Percentiles rank a stretch among this genome's conserved stretches.
phyloP scores from a whole-genome alignment of 2,797 vertebrate species.

The Gymnoscopelus microlampas region DNA sequence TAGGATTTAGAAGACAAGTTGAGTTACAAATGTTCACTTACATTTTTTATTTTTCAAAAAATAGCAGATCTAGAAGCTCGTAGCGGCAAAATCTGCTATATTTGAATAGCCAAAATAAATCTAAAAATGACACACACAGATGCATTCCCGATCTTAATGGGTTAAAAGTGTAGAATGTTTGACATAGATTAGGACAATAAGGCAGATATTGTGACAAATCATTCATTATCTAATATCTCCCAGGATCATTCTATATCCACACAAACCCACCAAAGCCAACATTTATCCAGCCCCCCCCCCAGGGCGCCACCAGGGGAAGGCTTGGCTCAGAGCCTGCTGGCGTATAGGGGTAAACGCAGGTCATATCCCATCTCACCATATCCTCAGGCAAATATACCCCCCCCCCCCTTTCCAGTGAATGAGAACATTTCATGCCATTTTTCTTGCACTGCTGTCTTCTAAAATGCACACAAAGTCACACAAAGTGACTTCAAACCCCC shows the following conservation, averaged over 20 bases:
- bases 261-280: constrained; percentile 64
- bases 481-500: constrained; percentile 51
- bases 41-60: too few species aligned
- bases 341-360: constrained; percentile 51
- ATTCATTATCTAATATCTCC: constrained; percentile 60
- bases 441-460: constrained; percentile 26
- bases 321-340: constrained; percentile 46
- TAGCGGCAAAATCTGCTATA: too few species aligned
- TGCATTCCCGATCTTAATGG: too few species aligned
- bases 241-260: constrained; percentile 57
- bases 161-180: constrained; percentile 42
- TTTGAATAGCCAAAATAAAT: too few species aligned
- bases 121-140: too few species aligned
- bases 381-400: constrained; percentile 56
- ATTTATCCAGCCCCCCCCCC: constrained; percentile 68
- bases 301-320: constrained; percentile 55
- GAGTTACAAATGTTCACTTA: too few species aligned
- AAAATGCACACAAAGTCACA: constrained; percentile 24
- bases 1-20: too few species aligned
- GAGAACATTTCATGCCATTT: constrained; percentile 31
- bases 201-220: constrained; percentile 54
- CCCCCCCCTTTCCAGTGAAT: constrained; percentile 31
- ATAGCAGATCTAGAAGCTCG: too few species aligned
- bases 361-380: constrained; percentile 56
- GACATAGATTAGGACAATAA: constrained; percentile 47